phyloP scores from a whole-genome alignment of 2,113 vertebrate genomes.

The Eudorcas thomsonii region DNA sequence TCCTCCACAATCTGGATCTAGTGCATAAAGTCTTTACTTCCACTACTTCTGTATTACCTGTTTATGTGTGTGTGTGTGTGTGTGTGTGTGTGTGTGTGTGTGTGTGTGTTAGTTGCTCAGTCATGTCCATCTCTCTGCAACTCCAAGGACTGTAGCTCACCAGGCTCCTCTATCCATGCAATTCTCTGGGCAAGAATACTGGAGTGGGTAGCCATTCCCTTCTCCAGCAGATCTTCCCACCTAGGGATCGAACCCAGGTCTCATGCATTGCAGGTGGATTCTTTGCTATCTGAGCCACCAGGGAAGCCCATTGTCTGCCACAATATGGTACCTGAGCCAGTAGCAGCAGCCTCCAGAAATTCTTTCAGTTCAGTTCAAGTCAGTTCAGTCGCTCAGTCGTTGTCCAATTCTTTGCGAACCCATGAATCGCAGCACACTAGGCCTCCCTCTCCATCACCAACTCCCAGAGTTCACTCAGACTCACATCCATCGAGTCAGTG shows the following conservation, averaged over 20 bases:
- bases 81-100: background rate
- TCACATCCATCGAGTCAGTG: no score
- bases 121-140: background rate
- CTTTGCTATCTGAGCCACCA: background rate
- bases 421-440: no score
- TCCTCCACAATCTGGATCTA: background rate
- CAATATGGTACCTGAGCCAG: background rate
- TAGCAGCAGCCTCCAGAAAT: background rate
- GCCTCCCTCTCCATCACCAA: no score
- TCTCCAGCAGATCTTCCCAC: background rate
- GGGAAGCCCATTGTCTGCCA: background rate
- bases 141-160: background rate
- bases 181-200: background rate
- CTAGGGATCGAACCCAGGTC: background rate
- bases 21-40: background rate
- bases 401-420: no score
- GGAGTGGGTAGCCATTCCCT: background rate
- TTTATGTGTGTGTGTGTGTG: background rate
- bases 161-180: background rate
- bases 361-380: background rate
- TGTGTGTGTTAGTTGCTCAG: background rate
- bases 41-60: background rate
- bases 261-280: background rate
- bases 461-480: no score
- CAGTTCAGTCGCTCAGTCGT: no score